phyloP scores from a whole-genome alignment of 2,888 invertebrate species.

The Eledona agricola region DNA sequence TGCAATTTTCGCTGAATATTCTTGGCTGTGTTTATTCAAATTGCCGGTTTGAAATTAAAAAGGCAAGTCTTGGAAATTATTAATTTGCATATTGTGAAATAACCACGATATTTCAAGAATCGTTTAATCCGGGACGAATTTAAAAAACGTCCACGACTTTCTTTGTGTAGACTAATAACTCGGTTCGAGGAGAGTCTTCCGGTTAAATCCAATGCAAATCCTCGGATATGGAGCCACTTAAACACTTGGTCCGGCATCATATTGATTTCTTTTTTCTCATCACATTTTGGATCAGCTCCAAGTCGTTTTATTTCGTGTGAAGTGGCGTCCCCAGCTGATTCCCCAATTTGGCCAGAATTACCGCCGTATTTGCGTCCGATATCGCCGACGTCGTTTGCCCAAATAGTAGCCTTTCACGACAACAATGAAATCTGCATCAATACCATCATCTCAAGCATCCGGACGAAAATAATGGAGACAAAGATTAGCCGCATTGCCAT shows the following conservation, averaged over 20 bases:
- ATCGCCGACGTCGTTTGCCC: slow-evolving; percentile 1
- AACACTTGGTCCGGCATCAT: slow-evolving; percentile 35
- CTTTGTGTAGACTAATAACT: too few relatives aligned
- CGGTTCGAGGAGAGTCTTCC: too few relatives aligned
- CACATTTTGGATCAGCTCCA: slow-evolving; percentile 44
- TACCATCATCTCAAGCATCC: background rate
- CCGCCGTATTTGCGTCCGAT: slow-evolving; percentile 38
- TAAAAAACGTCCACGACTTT: too few relatives aligned
- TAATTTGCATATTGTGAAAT: too few relatives aligned
- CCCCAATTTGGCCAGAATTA: slow-evolving; percentile 38
- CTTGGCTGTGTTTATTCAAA: too few relatives aligned
- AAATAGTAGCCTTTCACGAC: background rate
- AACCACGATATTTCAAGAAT: too few relatives aligned
- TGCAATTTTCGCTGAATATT: too few relatives aligned
- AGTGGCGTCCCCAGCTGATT: slow-evolving; percentile 39
- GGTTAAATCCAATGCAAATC: slow-evolving; percentile 7
- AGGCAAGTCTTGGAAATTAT: too few relatives aligned
- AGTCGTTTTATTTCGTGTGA: slow-evolving; percentile 45
- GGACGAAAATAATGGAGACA: too few relatives aligned
- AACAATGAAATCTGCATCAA: background rate
- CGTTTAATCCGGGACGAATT: too few relatives aligned
- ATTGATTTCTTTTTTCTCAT: slow-evolving; percentile 41
- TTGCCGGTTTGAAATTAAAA: too few relatives aligned
- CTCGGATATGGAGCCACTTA: slow-evolving; percentile 36
- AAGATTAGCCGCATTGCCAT: too few relatives aligned